Percentiles rank a stretch among this genome's conserved stretches.
phyloP scores from a whole-genome alignment of 1,140 invertebrate genomes.

The Telenomus remus region DNA sequence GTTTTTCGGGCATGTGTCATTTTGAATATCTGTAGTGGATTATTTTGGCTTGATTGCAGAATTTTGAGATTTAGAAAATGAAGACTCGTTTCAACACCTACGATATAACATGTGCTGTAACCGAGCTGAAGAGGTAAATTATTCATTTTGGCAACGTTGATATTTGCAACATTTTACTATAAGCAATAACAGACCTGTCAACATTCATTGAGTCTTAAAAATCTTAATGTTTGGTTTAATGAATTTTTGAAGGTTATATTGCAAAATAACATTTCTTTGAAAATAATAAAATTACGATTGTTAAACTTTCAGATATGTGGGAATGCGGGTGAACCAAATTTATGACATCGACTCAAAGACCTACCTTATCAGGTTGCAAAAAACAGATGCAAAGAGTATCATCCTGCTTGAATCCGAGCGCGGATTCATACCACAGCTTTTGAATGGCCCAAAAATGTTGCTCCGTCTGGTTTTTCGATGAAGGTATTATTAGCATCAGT shows the following conservation, averaged over 20 bases:
- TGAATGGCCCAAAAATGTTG: slow-evolving; percentile 98
- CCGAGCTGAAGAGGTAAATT: slow-evolving; percentile 86
- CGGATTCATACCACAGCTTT: slow-evolving; percentile 95
- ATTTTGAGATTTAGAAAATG: too few relatives aligned
- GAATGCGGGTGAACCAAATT: slow-evolving; percentile 96
- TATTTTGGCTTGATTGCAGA: too few relatives aligned
- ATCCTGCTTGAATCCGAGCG: slow-evolving; percentile 94
- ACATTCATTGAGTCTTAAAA: not conserved
- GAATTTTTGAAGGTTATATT: not conserved
- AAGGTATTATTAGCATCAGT: slow-evolving; percentile 79
- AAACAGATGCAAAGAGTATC: slow-evolving; percentile 88
- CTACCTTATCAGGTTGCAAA: slow-evolving; percentile 93
- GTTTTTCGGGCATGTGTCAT: too few relatives aligned
- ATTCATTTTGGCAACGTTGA: not conserved
- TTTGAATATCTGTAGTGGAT: too few relatives aligned
- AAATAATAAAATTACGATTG: slow-evolving; percentile 8
- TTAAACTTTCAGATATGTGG: slow-evolving; percentile 82
- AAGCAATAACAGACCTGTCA: too few relatives aligned
- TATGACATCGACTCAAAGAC: slow-evolving; percentile 99
- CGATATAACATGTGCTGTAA: slow-evolving; percentile 90
- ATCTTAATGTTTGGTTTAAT: slow-evolving; percentile 1
- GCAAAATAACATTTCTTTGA: not conserved
- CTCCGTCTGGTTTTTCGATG: slow-evolving; percentile 98
- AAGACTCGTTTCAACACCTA: slow-evolving; percentile 93
- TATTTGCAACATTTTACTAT: slow-evolving; percentile 6